Conservation (phyloP, 2,113 vertebrate genomes). For the Coreoperca whiteheadi region DNA sequence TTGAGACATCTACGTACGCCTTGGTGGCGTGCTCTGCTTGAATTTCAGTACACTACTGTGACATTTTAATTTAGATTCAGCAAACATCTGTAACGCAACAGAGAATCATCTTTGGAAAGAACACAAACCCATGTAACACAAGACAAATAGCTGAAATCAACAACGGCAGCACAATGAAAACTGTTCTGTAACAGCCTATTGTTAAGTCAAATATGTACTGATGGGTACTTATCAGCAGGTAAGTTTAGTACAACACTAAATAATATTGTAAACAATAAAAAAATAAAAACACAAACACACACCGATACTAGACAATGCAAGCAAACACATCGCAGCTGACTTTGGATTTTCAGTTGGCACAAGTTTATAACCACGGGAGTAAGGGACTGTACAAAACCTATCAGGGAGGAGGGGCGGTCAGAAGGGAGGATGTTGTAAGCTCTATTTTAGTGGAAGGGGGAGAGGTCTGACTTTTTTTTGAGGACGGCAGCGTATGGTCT, state of each 20-base stretch:
- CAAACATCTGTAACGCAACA: not conserved
- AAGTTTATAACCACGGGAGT: not conserved
- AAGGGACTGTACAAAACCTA: not conserved
- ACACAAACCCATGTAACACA: not conserved
- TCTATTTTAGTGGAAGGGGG: too few relatives aligned
- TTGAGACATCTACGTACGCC: not conserved
- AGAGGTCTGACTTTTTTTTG: too few relatives aligned
- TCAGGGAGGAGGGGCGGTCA: not conserved
- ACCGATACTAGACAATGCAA: not conserved
- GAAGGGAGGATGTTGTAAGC: not conserved
- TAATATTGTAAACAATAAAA: not conserved
- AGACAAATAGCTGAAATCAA: not conserved
- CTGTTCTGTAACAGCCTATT: not conserved
- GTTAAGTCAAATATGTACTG: not conserved
- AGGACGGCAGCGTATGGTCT: too few relatives aligned
- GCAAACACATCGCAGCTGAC: not conserved
- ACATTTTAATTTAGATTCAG: not conserved
- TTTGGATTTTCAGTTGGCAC: not conserved
- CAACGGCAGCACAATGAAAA: not conserved
- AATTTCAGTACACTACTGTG: not conserved
- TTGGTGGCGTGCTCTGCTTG: not conserved
- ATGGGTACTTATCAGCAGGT: not conserved
- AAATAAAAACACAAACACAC: not conserved
- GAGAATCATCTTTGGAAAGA: conserved; percentile 27
- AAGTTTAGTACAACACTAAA: not conserved